Conservation (phyloP, 2,797 vertebrate genomes). For the Brachymystax lenok region DNA sequence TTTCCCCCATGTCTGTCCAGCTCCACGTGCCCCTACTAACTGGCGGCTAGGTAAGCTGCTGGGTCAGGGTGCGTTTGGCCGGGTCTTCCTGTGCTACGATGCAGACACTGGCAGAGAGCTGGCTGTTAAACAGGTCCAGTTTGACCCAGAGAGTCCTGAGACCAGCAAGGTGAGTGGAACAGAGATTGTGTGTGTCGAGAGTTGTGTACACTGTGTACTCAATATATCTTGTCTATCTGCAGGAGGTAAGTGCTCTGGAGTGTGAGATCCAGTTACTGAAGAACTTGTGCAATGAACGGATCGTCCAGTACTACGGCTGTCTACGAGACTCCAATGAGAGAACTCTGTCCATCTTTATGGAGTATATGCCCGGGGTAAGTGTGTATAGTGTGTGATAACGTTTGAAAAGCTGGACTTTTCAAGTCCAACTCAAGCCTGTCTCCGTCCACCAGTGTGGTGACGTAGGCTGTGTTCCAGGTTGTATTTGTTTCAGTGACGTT, state of each 20-base stretch:
- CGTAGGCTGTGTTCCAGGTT: not conserved
- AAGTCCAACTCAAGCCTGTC: not conserved
- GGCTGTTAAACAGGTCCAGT: slow-evolving; percentile 98
- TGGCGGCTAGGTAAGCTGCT: slow-evolving; percentile 96
- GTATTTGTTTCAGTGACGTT: too few species aligned
- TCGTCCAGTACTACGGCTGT: slow-evolving; percentile 98
- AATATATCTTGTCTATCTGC: slow-evolving; percentile 28
- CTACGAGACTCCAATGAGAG: slow-evolving; percentile 90
- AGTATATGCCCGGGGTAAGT: slow-evolving; percentile 98
- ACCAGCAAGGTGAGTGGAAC: slow-evolving; percentile 89
- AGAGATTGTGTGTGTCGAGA: too few species aligned
- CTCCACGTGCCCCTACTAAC: slow-evolving; percentile 95
- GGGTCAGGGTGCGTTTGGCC: slow-evolving; percentile 95
- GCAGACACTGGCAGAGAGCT: slow-evolving; percentile 95
- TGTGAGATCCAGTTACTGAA: slow-evolving; percentile 98
- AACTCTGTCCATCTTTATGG: slow-evolving; percentile 98
- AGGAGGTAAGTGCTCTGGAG: slow-evolving; percentile 98
- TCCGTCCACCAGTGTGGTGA: not conserved
- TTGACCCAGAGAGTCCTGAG: slow-evolving; percentile 96
- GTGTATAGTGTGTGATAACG: too few species aligned
- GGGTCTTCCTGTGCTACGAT: slow-evolving; percentile 95
- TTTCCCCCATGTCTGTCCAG: slow-evolving; percentile 60
- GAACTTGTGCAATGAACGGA: slow-evolving; percentile 93
- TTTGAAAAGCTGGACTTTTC: too few species aligned
- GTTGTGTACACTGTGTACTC: not conserved